Evolutionary conservation across 2,888 invertebrate genomes (phyloP), one percentile per base, ranked within the genome.

Genomic region (Cantharis rustica): DNA sequence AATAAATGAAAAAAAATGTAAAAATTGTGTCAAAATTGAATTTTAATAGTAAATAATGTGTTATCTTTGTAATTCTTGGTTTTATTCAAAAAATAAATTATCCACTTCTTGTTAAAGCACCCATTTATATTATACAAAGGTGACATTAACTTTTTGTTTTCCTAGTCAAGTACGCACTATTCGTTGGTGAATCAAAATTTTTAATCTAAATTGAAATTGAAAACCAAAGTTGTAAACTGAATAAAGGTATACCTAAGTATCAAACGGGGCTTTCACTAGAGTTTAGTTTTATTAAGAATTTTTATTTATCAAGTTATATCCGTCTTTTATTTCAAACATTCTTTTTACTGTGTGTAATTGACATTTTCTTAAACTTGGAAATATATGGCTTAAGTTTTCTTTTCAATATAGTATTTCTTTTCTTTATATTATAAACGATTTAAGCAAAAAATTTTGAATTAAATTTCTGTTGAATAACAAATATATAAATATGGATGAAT

Each of bases 261-360:
- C n/a, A 47, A 47, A 9, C 47, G n/a, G 9, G 5, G 47, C 64
- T 66, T 66, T 66, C 10, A 20, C n/a, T 20, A 66, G 64, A 66
- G 64, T 23, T 66, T 66, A 47, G 47, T 47, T 66, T 66, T 66
- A 66, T 66, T 66, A 66, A 23, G 64, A 23, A 66, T 66, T 17
- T 66, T 66, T 66, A 66, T 66, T 66, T 66, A 66, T 66, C 20
- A 66, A 66, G 20, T 66, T 66, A 23, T 66, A n/a, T 66, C 16
- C 20, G n/a, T 66, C 64, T 66, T 66, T 66, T 66, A 66, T 66
- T 66, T 66, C 64, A 66, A 66, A 66, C 64, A 66, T 66, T 66
- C 64, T 66, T 66, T 66, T 66, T 66, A 66, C 64, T 66, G 23
- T 66, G 64, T 66, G 64, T 66, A 66, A 20, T 66, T 66, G 64